phyloP scores from a whole-genome alignment of 2,888 invertebrate species.

The Nysson spinosus region DNA sequence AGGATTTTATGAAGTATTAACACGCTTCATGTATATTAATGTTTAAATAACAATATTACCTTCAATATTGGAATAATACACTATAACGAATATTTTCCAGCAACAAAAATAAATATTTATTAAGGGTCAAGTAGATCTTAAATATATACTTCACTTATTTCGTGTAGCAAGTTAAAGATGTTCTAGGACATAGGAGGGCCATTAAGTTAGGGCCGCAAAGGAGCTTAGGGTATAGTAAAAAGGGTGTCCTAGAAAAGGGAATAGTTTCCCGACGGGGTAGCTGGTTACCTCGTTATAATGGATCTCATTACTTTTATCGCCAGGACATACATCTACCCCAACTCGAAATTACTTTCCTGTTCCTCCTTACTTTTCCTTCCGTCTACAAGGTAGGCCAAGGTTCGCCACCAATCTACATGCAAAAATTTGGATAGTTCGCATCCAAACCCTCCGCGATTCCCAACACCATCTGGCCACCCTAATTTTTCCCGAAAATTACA shows the following conservation, averaged over 20 bases:
- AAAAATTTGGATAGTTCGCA: slow-evolving; percentile 63
- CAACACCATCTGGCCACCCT: slow-evolving; percentile 34
- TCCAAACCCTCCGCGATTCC: slow-evolving; percentile 21
- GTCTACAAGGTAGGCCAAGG: slow-evolving; percentile 7
- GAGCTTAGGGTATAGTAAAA: slow-evolving; percentile 6
- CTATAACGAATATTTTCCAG: too few relatives aligned
- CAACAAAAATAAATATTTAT: too few relatives aligned
- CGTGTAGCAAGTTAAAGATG: too few relatives aligned
- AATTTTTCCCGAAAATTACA: slow-evolving; percentile 49
- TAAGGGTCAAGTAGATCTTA: too few relatives aligned
- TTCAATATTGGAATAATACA: too few relatives aligned
- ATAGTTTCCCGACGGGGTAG: slow-evolving; percentile 39
- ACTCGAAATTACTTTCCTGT: slow-evolving; percentile 69
- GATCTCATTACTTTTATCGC: slow-evolving; percentile 76
- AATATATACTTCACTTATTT: too few relatives aligned
- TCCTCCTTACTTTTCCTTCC: slow-evolving; percentile 19
- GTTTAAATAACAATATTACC: too few relatives aligned
- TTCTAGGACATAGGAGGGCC: background rate
- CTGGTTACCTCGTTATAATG: slow-evolving; percentile 72
- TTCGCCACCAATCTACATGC: slow-evolving; percentile 67
- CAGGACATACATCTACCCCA: slow-evolving; percentile 69
- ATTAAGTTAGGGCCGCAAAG: slow-evolving; percentile 9
- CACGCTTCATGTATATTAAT: too few relatives aligned
- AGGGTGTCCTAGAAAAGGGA: slow-evolving; percentile 27
- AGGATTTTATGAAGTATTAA: too few relatives aligned